Evolutionary conservation across 2,113 vertebrate species (phyloP).

Genomic region (Vidua macroura): DNA sequence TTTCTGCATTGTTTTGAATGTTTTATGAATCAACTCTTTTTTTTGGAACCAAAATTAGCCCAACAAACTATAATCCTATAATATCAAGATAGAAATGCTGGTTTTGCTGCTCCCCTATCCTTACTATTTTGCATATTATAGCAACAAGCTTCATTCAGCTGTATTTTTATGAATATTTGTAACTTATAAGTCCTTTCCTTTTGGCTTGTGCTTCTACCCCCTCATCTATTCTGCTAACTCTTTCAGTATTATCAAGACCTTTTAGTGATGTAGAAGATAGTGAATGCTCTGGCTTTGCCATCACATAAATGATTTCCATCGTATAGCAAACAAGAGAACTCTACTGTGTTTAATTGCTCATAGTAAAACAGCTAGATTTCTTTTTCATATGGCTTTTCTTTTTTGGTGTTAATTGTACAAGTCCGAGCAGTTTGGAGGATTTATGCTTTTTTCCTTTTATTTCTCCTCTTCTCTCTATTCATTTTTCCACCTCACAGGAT

Average conservation of each 20-base stretch:
- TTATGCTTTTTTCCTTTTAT: accelerated
- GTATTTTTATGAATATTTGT: neutral
- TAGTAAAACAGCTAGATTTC: neutral
- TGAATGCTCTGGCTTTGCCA: neutral
- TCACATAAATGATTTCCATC: neutral
- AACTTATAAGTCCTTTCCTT: neutral
- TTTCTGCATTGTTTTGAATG: neutral
- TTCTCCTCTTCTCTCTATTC: neutral
- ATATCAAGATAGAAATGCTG: neutral
- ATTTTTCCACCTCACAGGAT: neutral
- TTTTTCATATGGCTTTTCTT: neutral
- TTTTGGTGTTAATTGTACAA: neutral
- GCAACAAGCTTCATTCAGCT: neutral
- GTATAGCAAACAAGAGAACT: neutral
- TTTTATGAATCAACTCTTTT: neutral
- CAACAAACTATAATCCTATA: neutral
- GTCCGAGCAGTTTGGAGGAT: accelerated
- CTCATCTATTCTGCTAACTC: neutral
- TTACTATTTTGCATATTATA: neutral
- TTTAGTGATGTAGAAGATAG: neutral
- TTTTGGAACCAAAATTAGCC: neutral
- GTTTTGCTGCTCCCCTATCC: neutral
- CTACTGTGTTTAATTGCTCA: neutral
- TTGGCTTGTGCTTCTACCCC: neutral
- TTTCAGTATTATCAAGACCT: neutral